Evolutionary conservation across 92 coral and sea anemone genomes (phyloP).

Genomic region (Paramuricea clavata): DNA sequence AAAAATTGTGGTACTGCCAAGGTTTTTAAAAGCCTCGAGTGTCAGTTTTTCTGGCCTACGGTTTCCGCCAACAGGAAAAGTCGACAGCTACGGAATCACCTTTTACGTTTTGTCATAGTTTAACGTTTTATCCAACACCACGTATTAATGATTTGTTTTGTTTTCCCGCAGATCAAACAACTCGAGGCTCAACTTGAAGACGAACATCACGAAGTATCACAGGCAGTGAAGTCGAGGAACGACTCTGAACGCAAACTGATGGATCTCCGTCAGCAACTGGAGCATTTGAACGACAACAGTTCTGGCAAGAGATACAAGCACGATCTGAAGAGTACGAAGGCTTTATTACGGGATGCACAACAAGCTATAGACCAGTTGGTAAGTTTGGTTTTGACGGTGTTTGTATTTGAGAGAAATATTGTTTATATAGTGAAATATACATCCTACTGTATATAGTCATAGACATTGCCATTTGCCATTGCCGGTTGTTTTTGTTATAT

Average conservation of each 20-base stretch:
- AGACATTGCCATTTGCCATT: no score
- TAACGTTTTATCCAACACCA: background rate
- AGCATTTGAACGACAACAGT: slow-evolving; percentile 75
- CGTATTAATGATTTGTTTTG: background rate
- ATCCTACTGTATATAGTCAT: background rate
- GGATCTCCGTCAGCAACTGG: slow-evolving; percentile 90
- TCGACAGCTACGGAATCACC: no score
- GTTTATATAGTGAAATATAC: background rate
- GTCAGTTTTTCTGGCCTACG: no score
- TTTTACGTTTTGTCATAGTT: no score
- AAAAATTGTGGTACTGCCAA: no score
- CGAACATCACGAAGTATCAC: slow-evolving; percentile 87
- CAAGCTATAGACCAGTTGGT: slow-evolving; percentile 91
- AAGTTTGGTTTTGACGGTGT: background rate
- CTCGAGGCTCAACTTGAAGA: slow-evolving; percentile 95
- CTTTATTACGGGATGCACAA: slow-evolving; percentile 91
- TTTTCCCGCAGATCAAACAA: slow-evolving; percentile 80
- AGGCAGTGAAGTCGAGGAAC: slow-evolving; percentile 81
- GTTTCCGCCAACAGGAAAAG: no score
- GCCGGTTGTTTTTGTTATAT: no score
- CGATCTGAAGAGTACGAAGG: slow-evolving; percentile 94
- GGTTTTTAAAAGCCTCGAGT: no score
- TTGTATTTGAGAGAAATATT: no score
- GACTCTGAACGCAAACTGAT: slow-evolving; percentile 86
- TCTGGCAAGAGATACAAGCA: slow-evolving; percentile 84